Percentiles rank a stretch among this genome's conserved stretches.
phyloP scores from a whole-genome alignment of 53 echinoderm and acorn worm species.

The Patiria pectinifera region DNA sequence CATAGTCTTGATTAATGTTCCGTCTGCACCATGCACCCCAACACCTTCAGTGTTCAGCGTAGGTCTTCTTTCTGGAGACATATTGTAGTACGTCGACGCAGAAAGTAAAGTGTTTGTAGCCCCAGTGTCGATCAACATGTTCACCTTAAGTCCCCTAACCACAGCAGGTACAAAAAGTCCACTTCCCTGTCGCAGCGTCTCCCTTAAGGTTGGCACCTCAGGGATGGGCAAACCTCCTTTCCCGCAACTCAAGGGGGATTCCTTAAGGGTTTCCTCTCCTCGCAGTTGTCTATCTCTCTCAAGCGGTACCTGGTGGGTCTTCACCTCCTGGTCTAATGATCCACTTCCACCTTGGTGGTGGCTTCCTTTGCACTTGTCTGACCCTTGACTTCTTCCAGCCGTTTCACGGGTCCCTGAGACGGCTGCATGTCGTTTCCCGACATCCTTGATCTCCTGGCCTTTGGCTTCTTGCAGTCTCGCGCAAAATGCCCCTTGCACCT shows the following conservation, averaged over 20 bases:
- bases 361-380: neutral
- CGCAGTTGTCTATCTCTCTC: neutral
- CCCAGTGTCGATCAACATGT: constrained; percentile 71
- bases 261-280: neutral
- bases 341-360: neutral
- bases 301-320: no score
- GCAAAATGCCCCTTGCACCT: constrained; percentile 37
- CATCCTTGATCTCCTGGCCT: neutral
- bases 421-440: constrained; percentile 32
- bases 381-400: constrained; percentile 14
- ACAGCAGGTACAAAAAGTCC: constrained; percentile 54
- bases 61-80: constrained; percentile 41
- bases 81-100: constrained; percentile 40
- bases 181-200: neutral
- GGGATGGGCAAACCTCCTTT: neutral
- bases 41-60: neutral
- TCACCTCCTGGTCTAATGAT: neutral
- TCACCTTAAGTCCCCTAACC: constrained; percentile 23
- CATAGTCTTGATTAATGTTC: constrained; percentile 28
- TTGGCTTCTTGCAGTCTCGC: neutral
- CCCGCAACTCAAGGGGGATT: neutral
- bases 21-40: constrained; percentile 55
- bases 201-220: neutral
- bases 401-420: constrained; percentile 20
- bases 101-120: constrained; percentile 63